Evolutionary conservation across 2,888 invertebrate species (phyloP).

Genomic region (Caenorhabditis angaria): DNA sequence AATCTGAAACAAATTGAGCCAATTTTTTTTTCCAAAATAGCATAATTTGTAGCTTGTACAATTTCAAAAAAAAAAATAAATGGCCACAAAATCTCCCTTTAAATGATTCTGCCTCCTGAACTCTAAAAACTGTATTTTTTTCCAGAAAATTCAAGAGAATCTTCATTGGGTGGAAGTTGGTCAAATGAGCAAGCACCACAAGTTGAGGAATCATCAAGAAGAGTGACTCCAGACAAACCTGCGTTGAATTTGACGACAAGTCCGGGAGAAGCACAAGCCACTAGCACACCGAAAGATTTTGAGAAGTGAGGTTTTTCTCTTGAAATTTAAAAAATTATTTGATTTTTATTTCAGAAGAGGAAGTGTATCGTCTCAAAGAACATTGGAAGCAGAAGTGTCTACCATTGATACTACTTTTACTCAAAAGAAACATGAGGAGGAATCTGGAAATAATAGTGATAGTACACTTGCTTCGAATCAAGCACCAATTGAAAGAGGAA

Average conservation of each 20-base stretch:
- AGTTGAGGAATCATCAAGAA: constrained; percentile 20
- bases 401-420: constrained; percentile 11
- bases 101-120: too few species aligned
- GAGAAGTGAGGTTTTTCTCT: constrained; percentile 17
- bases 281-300: constrained; percentile 45
- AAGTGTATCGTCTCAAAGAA: constrained; percentile 24
- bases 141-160: constrained; percentile 29
- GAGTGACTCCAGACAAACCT: not conserved
- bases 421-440: constrained; percentile 13
- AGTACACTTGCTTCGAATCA: constrained; percentile 29
- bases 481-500: constrained; percentile 29
- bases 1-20: too few species aligned
- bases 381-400: constrained; percentile 13
- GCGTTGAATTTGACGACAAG: constrained; percentile 13
- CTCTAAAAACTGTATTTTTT: not conserved
- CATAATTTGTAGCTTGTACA: too few species aligned
- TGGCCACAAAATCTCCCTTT: too few species aligned
- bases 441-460: constrained; percentile 36
- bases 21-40: too few species aligned
- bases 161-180: constrained; percentile 39
- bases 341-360: constrained; percentile 17
- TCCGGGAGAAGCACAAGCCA: constrained; percentile 46
- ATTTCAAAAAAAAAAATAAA: too few species aligned
- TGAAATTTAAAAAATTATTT: not conserved
- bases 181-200: constrained; percentile 9